Base-by-base conservation (phyloP, 2,888 invertebrate species). In the Calephelis perditalis region DNA sequence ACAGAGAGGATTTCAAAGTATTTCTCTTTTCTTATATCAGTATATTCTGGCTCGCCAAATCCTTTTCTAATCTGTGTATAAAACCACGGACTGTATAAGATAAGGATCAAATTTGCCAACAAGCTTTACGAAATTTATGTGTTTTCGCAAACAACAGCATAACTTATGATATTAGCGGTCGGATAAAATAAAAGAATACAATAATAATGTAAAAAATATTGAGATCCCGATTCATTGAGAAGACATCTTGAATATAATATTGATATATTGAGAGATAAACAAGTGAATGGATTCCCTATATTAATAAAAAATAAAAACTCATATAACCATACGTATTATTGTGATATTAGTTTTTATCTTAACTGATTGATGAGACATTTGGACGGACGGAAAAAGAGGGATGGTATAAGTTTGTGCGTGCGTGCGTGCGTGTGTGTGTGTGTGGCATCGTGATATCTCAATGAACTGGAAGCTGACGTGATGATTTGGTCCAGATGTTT, bases 71-170 rank as follows among this genome's bases (percentile, higher is more conserved):
- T 52, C 52, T 52, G 52, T 52, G 36, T n/a, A 54, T 54, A 54
- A 54, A 54, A 54, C 36, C 52, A 43, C 26, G 15, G 49, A 36
- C 52, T 49, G 40, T 12, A 52, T 6, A 52, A 49, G 58, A 58
- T 58, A 58, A 58, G 52, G 52, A 58, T 58, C 58, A 58, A 58
- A 58, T 58, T 58, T 58, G 49, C 49, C 58, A 47, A 58, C 47
- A 43, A 58, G 11, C 52, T 58, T 52, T 49, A 58, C 43, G 52
- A 43, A 49, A 43, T 47, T 55, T 56, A 58, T 62, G 58, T 61
- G 56, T 60, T 62, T n/a, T 10, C 36, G 36, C 35, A 54, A 54
- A 54, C 52, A 54, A n/a, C 36, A 35, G 36, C 52, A 54, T 54
- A 54, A 54, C 52, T 54, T 54, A n/a, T 7, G 10, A 54, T n/a